Base-by-base conservation (phyloP, 2,113 vertebrate genomes). In the Phyllopteryx taeniolatus region DNA sequence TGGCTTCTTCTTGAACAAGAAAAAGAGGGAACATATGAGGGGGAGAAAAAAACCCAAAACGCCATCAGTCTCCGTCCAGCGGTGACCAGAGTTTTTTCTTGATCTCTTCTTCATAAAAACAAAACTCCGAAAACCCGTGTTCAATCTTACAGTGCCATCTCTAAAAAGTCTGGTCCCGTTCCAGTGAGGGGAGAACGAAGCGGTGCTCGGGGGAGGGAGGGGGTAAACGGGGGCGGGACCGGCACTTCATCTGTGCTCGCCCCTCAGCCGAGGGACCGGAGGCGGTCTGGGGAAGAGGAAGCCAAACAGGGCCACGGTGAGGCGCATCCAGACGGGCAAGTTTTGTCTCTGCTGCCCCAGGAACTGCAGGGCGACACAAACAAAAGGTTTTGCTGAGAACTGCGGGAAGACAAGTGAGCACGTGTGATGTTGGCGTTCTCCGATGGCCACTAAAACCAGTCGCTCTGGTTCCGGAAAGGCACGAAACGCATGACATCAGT, bases 81-180 rank as follows among this genome's bases (percentile, higher is more conserved):
- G 86, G 89, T 53, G 89, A 88, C 87, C 77, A 76, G 68, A 71
- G 3, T 83, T 15, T n/a, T 43, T 33, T 12, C 62, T 22, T 9
- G 44, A 79, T 86, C 79, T 84, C 77, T 46, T 88, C 84, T 86
- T 90, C 71, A 57, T 86, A 57, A 70, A 76, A 42, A 88, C 78
- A 86, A 53, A 79, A 79, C 74, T 75, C 2, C 85, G 85, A 88
- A 86, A 90, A 91, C 90, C 88, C 86, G 88, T 90, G 80, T 89
- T 89, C 83, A 83, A 87, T 89, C 90, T 76, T 90, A 89, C 91
- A 92, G 90, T 91, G 91, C 89, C 89, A 82, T 89, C 82, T 86
- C 76, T 76, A 71, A 65, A 35, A 83, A 81, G 84, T 88, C 87
- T 60, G 70, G 72, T 86, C 77, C 79, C 83, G 82, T 61, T 31